Evolutionary conservation across 2,113 vertebrate species (phyloP).

Genomic region (Xyrauchen texanus): DNA sequence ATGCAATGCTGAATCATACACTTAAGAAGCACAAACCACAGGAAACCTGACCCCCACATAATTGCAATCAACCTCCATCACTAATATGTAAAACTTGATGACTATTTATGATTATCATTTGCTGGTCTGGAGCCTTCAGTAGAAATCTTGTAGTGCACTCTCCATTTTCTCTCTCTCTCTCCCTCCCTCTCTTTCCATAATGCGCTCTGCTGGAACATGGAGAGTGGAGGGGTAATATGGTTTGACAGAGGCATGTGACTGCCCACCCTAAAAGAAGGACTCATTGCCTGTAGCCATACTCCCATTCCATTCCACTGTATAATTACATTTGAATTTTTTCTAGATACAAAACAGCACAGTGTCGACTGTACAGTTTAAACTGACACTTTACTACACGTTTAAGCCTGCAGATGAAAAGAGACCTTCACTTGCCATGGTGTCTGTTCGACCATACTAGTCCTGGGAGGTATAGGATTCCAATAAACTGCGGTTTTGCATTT

Average conservation of each 20-base stretch:
- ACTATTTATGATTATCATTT: slow-evolving; percentile 6
- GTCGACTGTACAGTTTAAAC: background rate
- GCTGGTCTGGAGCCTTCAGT: background rate
- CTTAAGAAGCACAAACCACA: slow-evolving; percentile 50
- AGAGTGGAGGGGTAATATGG: slow-evolving; percentile 17
- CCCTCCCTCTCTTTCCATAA: too few relatives aligned
- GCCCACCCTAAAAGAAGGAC: slow-evolving; percentile 19
- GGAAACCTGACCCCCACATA: slow-evolving; percentile 47
- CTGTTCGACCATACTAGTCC: background rate
- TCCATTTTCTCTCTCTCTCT: slow-evolving; percentile 9
- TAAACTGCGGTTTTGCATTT: slow-evolving; percentile 29
- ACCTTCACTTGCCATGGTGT: background rate
- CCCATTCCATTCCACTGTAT: too few relatives aligned
- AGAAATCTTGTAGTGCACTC: background rate
- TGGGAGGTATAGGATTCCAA: slow-evolving; percentile 5
- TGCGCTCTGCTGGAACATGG: background rate
- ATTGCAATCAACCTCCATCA: slow-evolving; percentile 48
- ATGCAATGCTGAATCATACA: slow-evolving; percentile 56
- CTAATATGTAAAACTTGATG: slow-evolving; percentile 40
- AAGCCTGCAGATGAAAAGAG: background rate
- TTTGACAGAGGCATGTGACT: slow-evolving; percentile 35
- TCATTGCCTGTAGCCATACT: background rate
- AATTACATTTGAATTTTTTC: background rate
- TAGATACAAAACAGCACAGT: background rate
- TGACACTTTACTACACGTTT: background rate